phyloP scores from a whole-genome alignment of 1,140 invertebrate species.

The Drosophila persimilis region DNA sequence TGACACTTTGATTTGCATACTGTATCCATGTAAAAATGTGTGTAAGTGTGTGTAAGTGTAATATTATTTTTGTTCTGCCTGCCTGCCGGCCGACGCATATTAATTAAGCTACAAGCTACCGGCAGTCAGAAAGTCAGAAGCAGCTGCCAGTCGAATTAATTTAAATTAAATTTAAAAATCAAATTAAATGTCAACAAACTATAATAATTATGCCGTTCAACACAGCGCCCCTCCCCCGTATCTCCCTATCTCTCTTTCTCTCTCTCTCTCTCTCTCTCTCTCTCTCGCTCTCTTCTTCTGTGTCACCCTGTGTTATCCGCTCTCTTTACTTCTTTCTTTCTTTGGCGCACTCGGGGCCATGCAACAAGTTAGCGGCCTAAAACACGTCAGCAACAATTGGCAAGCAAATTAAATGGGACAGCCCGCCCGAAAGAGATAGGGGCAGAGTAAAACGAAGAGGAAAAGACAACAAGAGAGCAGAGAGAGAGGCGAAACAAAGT shows the following conservation, averaged over 20 bases:
- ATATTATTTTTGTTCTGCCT: constrained; percentile 42
- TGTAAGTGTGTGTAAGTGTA: constrained; percentile 11
- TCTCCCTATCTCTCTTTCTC: too few species aligned
- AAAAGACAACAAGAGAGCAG: neutral
- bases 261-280: neutral
- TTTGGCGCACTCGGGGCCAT: constrained; percentile 1
- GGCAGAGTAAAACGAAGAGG: constrained; percentile 1
- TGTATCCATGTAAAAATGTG: constrained; percentile 3
- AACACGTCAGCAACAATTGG: constrained; percentile 58
- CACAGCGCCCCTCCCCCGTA: constrained; percentile 32
- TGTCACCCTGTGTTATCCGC: neutral
- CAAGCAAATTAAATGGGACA: constrained; percentile 51
- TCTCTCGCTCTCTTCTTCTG: neutral
- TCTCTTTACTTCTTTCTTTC: neutral
- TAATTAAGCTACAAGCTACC: constrained; percentile 67
- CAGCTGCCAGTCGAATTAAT: constrained; percentile 76
- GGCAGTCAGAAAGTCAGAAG: constrained; percentile 24
- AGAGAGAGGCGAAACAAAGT: constrained; percentile 25
- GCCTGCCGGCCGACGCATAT: constrained; percentile 53
- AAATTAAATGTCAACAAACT: constrained; percentile 79
- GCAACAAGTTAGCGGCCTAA: constrained; percentile 42
- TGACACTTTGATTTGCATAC: constrained; percentile 71
- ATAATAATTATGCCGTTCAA: constrained; percentile 73
- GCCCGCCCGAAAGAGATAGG: constrained; percentile 16
- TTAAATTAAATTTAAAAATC: constrained; percentile 76